Conservation (phyloP, 2,888 invertebrate genomes). For the Oligia strigilis region DNA sequence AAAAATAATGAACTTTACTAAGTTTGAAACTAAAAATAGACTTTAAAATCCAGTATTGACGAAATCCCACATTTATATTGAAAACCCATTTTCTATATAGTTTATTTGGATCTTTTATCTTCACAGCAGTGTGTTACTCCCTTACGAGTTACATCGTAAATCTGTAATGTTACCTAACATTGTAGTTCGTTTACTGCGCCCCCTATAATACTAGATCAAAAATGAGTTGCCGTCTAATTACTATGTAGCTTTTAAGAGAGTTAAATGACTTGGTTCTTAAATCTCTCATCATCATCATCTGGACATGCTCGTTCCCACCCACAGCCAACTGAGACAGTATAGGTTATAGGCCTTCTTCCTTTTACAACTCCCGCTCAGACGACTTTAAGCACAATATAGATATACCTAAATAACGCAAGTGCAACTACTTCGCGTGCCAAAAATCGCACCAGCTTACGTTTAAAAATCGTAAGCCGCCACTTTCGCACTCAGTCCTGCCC, state of each 20-base stretch:
- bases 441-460: too few species aligned
- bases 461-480: too few species aligned
- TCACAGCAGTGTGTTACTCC: slow-evolving; percentile 22
- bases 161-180: slow-evolving; percentile 73
- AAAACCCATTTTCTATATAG: neutral
- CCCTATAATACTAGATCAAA: slow-evolving; percentile 72
- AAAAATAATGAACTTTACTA: too few species aligned
- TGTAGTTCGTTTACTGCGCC: slow-evolving; percentile 72
- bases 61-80: neutral
- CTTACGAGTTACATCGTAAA: slow-evolving; percentile 69
- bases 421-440: too few species aligned
- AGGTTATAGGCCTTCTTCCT: neutral
- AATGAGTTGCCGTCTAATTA: slow-evolving; percentile 79
- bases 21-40: too few species aligned
- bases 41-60: too few species aligned
- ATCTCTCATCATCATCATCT: neutral
- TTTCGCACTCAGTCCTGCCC: too few species aligned
- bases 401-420: too few species aligned
- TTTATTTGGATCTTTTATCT: neutral
- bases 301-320: neutral
- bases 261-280: slow-evolving; percentile 16
- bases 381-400: neutral
- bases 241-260: slow-evolving; percentile 64
- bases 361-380: neutral
- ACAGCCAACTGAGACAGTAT: neutral